Conservation (phyloP, 2,888 invertebrate genomes). For the Drosophila longiperda region DNA sequence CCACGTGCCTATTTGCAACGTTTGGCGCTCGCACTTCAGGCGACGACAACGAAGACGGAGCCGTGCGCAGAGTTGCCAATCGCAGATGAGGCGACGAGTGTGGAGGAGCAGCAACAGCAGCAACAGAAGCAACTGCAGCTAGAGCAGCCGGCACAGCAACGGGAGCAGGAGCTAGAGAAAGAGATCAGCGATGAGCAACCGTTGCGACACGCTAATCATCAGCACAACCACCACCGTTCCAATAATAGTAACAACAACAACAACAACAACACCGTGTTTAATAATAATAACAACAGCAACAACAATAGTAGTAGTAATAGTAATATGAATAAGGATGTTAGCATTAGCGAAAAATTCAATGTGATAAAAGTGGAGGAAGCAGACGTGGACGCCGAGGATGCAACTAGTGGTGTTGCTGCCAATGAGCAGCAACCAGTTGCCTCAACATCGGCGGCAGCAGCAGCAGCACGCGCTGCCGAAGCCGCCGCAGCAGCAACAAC, state of each 20-base stretch:
- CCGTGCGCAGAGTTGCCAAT: not conserved
- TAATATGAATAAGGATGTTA: slow-evolving; percentile 83
- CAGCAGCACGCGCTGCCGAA: slow-evolving; percentile 61
- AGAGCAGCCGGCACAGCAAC: slow-evolving; percentile 41
- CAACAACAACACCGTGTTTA: slow-evolving; percentile 77
- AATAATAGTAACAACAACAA: slow-evolving; percentile 61
- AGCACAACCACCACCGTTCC: slow-evolving; percentile 72
- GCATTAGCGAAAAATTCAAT: slow-evolving; percentile 84
- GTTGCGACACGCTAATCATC: slow-evolving; percentile 69
- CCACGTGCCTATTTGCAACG: slow-evolving; percentile 72
- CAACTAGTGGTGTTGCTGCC: not conserved
- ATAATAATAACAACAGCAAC: slow-evolving; percentile 71
- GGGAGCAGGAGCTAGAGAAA: slow-evolving; percentile 60
- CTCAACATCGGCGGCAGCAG: slow-evolving; percentile 69
- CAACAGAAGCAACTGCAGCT: slow-evolving; percentile 8
- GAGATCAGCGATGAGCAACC: slow-evolving; percentile 50
- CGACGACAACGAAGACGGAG: slow-evolving; percentile 11
- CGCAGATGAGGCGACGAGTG: not conserved
- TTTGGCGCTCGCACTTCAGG: slow-evolving; percentile 71
- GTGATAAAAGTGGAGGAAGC: slow-evolving; percentile 84
- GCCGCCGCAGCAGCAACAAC: slow-evolving; percentile 58
- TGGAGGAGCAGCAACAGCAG: slow-evolving; percentile 27
- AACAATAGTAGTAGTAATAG: slow-evolving; percentile 77
- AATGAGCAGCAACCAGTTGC: slow-evolving; percentile 72
- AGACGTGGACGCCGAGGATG: slow-evolving; percentile 54